Percentiles rank a stretch among this genome's conserved stretches.
phyloP scores from a whole-genome alignment of 2,888 invertebrate genomes.

The Nephrotoma guestfalica region DNA sequence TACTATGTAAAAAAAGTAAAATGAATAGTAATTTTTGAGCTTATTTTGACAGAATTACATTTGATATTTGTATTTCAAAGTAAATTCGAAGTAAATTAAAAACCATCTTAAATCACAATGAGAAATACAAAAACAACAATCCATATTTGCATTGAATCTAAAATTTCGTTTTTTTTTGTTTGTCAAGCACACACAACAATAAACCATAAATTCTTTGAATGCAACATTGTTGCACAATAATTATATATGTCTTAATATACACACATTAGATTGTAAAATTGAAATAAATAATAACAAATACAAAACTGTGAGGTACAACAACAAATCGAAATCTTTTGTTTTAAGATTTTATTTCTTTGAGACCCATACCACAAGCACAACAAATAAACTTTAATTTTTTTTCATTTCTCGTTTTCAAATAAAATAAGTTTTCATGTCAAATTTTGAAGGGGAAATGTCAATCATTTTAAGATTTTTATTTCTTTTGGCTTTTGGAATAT shows the following conservation, averaged over 20 bases:
- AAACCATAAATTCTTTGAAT: not conserved
- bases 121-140: not conserved
- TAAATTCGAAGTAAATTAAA: not conserved
- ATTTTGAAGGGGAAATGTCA: not conserved
- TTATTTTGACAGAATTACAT: too few relatives aligned
- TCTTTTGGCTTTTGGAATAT: not conserved
- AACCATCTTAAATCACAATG: not conserved
- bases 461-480: not conserved
- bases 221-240: not conserved
- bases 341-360: not conserved
- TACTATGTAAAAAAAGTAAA: too few relatives aligned
- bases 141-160: not conserved
- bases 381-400: not conserved
- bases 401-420: not conserved
- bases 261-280: not conserved
- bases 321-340: not conserved
- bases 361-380: not conserved
- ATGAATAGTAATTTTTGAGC: too few relatives aligned
- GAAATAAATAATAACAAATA: not conserved
- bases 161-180: not conserved
- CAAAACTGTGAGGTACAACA: not conserved
- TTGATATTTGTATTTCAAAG: too few relatives aligned
- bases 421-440: not conserved
- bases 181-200: not conserved
- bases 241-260: not conserved